These are phyloP conservation scores for Syngnathus scovelli DNA, from an alignment of 2,113 vertebrate genomes.

Conservation along the genomic window DNA sequence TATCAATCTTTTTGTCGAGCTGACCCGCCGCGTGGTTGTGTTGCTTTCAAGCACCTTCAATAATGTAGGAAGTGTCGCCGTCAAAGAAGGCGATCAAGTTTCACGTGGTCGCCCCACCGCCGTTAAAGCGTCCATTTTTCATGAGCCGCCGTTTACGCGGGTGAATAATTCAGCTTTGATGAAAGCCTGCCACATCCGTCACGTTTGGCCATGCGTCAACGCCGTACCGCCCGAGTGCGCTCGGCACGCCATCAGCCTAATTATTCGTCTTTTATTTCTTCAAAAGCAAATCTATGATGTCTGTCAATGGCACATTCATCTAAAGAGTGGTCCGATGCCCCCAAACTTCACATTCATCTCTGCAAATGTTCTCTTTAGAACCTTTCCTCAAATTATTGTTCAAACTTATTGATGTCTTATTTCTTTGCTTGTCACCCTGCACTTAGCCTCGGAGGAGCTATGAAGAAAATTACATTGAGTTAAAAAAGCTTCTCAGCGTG, in stretches of 20 bases:
- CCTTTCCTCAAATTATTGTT: not conserved
- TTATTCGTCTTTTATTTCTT: conserved; percentile 3
- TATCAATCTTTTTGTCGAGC: not conserved
- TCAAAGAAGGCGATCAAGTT: conserved; percentile 40
- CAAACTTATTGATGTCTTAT: not conserved
- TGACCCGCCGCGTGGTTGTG: not conserved
- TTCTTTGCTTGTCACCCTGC: not conserved
- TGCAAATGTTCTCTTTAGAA: conserved; percentile 1
- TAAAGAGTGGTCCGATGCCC: not conserved
- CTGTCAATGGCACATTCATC: not conserved
- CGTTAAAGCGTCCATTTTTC: conserved; percentile 53
- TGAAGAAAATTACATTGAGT: not conserved
- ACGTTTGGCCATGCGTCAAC: conserved; percentile 51
- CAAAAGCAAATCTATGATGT: conserved; percentile 3
- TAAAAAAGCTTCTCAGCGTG: not conserved
- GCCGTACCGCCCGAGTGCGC: conserved; percentile 38
- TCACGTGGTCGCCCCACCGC: conserved; percentile 28
- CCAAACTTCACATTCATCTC: conserved; percentile 4
- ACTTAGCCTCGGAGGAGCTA: not conserved
- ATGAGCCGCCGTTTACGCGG: conserved; percentile 60
- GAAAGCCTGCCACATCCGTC: conserved; percentile 22
- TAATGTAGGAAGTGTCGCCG: conserved; percentile 47
- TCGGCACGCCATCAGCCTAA: conserved; percentile 21
- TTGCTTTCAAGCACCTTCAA: conserved; percentile 50
- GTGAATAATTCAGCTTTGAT: conserved; percentile 65